Conservation (phyloP, 2,888 invertebrate genomes). For the Trissolcus brochymenae region DNA sequence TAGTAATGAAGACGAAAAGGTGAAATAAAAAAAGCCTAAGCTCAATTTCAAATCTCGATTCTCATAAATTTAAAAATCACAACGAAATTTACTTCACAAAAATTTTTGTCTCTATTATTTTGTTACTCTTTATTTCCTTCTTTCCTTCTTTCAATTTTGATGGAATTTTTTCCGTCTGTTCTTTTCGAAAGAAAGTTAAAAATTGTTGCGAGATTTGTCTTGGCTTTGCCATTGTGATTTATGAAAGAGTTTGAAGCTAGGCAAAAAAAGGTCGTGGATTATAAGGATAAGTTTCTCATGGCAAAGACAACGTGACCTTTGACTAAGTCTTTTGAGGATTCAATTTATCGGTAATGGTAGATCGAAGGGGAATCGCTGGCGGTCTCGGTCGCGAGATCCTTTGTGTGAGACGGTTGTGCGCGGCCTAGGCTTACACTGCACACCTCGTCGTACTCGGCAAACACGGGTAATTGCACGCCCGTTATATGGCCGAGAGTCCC, state of each 20-base stretch:
- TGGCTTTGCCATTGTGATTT: background rate
- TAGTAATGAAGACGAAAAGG: conserved; percentile 8
- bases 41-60: no score
- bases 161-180: background rate
- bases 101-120: no score
- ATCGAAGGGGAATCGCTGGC: conserved; percentile 38
- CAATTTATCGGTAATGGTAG: conserved; percentile 41
- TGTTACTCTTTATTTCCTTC: no score
- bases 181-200: background rate
- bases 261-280: conserved; percentile 14
- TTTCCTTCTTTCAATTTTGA: no score
- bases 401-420: conserved; percentile 30
- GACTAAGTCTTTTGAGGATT: conserved; percentile 42
- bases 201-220: conserved; percentile 1
- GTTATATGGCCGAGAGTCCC: conserved; percentile 55
- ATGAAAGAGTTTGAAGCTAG: background rate
- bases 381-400: conserved; percentile 44
- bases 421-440: conserved; percentile 26
- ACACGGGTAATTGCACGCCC: conserved; percentile 53
- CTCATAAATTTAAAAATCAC: no score
- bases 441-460: conserved; percentile 39
- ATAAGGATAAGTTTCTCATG: conserved; percentile 11
- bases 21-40: no score
- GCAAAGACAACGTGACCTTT: conserved; percentile 34
- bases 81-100: no score